Evolutionary conservation across 2,113 vertebrate genomes (phyloP), one percentile per base, ranked within the genome.

Genomic region (Cynocephalus volans): DNA sequence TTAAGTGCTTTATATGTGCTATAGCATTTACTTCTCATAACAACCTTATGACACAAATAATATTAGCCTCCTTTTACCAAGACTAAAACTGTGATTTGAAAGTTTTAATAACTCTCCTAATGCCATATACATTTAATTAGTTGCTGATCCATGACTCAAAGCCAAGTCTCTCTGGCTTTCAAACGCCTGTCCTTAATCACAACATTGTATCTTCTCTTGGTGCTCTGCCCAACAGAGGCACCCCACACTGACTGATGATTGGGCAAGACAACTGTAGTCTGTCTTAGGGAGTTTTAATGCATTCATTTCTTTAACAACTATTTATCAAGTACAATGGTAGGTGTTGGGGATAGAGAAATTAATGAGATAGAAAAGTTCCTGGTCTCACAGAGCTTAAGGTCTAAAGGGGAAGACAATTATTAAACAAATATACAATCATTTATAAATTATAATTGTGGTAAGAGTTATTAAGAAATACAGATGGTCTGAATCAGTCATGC

Each of bases 21-120:
- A 52, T 80, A 62, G 86, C 56, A 93, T 60, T 96, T 60, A 69
- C 60, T 80, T 95, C 58, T 89, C 88, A n/a, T 65, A 60, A 93
- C 41, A 84, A 52, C n/a, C 14, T 26, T 69, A 65, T 76, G 70
- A 93, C 82, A 18, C 2, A 33, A 82, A 64, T 72, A 83, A 50
- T 67, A 54, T 76, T 28, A 67, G 36, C 24, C 45, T 10, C 8
- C 3, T 50, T 60, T 86, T 54, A 58, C 72, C 45, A 96, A 96
- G 50, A 28, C 48, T 21, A 12, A 76, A 92, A 75, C 76, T 65
- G n/a, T 73, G 60, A 97, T 60, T 84, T 45, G 60, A 80, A 96
- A 88, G 80, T 83, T 93, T 93, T 50, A 88, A 83, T 80, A 75
- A 72, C 23, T 88, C 36, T 88, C 7, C 21, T 48, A 81, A 41